phyloP scores from a whole-genome alignment of 2,888 invertebrate genomes.

The Mesoligia furuncula region DNA sequence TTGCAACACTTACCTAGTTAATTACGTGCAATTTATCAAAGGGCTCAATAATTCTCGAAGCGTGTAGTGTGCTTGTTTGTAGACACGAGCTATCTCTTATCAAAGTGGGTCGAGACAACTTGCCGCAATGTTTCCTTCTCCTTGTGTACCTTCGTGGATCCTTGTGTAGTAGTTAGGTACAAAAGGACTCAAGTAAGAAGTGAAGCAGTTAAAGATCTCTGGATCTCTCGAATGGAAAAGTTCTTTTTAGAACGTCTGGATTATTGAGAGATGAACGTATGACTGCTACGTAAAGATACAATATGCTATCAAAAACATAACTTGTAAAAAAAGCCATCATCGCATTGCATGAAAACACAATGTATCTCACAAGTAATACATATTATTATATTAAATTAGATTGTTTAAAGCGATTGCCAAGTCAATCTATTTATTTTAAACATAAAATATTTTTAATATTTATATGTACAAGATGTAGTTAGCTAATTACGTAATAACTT shows the following conservation, averaged over 20 bases:
- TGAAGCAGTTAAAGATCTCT: slow-evolving; percentile 7
- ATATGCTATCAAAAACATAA: too few relatives aligned
- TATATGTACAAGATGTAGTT: too few relatives aligned
- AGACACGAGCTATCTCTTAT: slow-evolving; percentile 81
- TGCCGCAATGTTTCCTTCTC: slow-evolving; percentile 83
- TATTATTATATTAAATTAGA: too few relatives aligned
- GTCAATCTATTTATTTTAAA: too few relatives aligned
- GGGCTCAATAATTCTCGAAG: slow-evolving; percentile 73
- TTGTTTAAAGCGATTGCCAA: too few relatives aligned
- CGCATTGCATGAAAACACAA: too few relatives aligned
- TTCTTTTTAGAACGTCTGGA: not conserved
- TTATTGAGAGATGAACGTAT: not conserved
- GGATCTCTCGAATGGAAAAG: not conserved
- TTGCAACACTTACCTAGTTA: slow-evolving; percentile 40
- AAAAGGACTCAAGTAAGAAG: slow-evolving; percentile 33
- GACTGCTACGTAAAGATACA: not conserved
- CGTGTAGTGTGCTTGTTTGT: slow-evolving; percentile 72
- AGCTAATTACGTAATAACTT: too few relatives aligned
- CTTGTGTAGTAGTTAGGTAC: slow-evolving; percentile 57
- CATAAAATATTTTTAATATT: too few relatives aligned
- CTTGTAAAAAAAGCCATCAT: too few relatives aligned
- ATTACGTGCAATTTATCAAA: slow-evolving; percentile 63
- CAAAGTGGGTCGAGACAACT: slow-evolving; percentile 83
- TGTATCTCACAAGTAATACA: too few relatives aligned
- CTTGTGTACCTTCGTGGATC: slow-evolving; percentile 68